Conservation (phyloP, 2,797 vertebrate genomes). For the Galaxias olidus region DNA sequence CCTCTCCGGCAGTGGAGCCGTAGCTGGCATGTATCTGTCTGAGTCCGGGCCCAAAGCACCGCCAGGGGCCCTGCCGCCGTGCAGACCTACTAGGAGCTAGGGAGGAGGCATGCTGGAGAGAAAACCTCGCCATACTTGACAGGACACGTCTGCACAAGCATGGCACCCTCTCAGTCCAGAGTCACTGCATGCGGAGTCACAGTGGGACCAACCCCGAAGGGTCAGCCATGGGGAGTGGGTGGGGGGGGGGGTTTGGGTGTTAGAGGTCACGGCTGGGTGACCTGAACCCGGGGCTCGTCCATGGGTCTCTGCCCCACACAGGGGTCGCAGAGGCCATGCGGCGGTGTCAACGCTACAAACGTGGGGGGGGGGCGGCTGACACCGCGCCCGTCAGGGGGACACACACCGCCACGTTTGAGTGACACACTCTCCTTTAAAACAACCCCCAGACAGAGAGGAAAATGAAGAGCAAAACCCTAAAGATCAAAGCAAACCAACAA, state of each 20-base stretch:
- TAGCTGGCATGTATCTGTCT: slow-evolving; percentile 66
- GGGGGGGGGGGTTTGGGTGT: slow-evolving; percentile 57
- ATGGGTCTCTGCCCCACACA: slow-evolving; percentile 67
- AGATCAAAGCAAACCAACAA: slow-evolving; percentile 52
- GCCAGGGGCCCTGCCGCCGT: slow-evolving; percentile 59
- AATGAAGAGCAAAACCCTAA: slow-evolving; percentile 39
- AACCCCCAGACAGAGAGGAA: slow-evolving; percentile 58
- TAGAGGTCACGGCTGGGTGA: slow-evolving; percentile 64
- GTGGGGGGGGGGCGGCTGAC: slow-evolving; percentile 57
- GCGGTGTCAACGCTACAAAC: slow-evolving; percentile 75
- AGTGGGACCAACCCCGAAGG: slow-evolving; percentile 62
- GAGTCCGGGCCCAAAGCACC: slow-evolving; percentile 57
- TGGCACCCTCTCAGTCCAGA: slow-evolving; percentile 77
- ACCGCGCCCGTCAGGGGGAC: slow-evolving; percentile 54
- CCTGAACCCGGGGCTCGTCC: slow-evolving; percentile 67
- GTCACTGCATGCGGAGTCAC: slow-evolving; percentile 81
- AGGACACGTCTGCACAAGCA: slow-evolving; percentile 77
- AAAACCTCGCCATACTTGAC: slow-evolving; percentile 78
- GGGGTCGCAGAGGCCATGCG: slow-evolving; percentile 72
- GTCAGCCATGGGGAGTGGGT: slow-evolving; percentile 26
- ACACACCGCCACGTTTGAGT: slow-evolving; percentile 74
- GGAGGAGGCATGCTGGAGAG: slow-evolving; percentile 79
- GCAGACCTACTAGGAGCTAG: slow-evolving; percentile 79
- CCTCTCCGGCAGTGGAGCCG: slow-evolving; percentile 45
- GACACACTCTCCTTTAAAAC: slow-evolving; percentile 68